Conservation (phyloP, 1,140 invertebrate genomes). For the Tetramorium alpestre region DNA sequence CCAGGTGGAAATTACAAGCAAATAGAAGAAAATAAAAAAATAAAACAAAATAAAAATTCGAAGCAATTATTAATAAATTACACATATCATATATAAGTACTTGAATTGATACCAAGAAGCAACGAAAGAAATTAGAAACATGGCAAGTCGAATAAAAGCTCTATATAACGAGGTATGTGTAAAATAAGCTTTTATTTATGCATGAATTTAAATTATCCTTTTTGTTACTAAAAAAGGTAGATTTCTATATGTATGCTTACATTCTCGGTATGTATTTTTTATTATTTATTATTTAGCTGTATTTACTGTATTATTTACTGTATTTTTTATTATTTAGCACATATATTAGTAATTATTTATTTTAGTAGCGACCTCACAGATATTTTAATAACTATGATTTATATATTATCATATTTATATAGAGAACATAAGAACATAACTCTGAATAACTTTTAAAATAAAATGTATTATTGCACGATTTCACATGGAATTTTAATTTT, state of each 20-base stretch:
- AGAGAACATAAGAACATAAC: too few relatives aligned
- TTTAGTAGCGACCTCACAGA: too few relatives aligned
- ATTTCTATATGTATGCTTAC: not conserved
- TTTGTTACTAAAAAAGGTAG: not conserved
- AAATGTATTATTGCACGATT: too few relatives aligned
- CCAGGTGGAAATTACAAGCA: not conserved
- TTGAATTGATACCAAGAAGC: constrained; percentile 1
- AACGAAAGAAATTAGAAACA: not conserved
- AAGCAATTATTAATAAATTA: not conserved
- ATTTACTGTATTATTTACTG: too few relatives aligned
- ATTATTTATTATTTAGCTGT: not conserved
- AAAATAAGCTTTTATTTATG: not conserved
- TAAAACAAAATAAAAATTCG: not conserved
- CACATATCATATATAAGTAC: not conserved
- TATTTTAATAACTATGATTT: too few relatives aligned
- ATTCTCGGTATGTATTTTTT: not conserved
- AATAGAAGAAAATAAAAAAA: not conserved
- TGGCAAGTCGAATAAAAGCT: constrained; percentile 18
- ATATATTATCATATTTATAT: too few relatives aligned
- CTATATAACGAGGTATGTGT: constrained; percentile 3
- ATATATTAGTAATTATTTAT: not conserved
- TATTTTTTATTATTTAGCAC: not conserved
- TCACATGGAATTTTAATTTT: too few relatives aligned
- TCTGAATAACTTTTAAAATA: too few relatives aligned
- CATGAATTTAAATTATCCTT: not conserved